Evolutionary conservation across 2,113 vertebrate species (phyloP).

Genomic region (Lethenteron camtschaticum): DNA sequence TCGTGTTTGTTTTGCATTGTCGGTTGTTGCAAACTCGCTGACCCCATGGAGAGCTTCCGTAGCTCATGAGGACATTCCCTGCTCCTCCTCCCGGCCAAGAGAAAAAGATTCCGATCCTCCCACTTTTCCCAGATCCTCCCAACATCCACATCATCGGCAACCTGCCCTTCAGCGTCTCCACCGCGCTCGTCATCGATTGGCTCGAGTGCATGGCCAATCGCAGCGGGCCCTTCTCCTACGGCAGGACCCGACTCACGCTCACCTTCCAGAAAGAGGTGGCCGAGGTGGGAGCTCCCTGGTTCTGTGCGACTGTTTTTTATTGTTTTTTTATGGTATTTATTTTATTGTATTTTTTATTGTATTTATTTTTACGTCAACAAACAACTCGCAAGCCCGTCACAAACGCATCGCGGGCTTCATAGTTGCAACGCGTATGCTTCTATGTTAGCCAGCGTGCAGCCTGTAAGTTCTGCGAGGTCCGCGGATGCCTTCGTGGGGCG

Average conservation of each 20-base stretch:
- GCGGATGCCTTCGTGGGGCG: too few species aligned
- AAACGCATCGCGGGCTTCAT: not conserved
- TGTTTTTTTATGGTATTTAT: not conserved
- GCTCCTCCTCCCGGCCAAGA: too few species aligned
- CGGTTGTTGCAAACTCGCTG: not conserved
- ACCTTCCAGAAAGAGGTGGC: conserved; percentile 98
- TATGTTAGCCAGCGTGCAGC: not conserved
- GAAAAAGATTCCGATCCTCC: not conserved
- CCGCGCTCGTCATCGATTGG: conserved; percentile 75
- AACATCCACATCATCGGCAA: conserved; percentile 84
- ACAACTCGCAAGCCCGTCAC: not conserved
- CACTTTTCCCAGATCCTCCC: conserved; percentile 41
- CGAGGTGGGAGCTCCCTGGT: conserved; percentile 33
- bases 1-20: not conserved
- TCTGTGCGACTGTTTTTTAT: not conserved
- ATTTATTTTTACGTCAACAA: not conserved
- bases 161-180: conserved; percentile 77
- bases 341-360: not conserved
- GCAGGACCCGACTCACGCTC: conserved; percentile 61
- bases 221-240: conserved; percentile 53
- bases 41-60: not conserved
- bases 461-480: too few species aligned
- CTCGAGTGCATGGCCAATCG: conserved; percentile 40
- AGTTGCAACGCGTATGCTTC: not conserved
- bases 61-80: too few species aligned